Conservation (phyloP, 2,797 vertebrate species). For the Pteropus rufus region DNA sequence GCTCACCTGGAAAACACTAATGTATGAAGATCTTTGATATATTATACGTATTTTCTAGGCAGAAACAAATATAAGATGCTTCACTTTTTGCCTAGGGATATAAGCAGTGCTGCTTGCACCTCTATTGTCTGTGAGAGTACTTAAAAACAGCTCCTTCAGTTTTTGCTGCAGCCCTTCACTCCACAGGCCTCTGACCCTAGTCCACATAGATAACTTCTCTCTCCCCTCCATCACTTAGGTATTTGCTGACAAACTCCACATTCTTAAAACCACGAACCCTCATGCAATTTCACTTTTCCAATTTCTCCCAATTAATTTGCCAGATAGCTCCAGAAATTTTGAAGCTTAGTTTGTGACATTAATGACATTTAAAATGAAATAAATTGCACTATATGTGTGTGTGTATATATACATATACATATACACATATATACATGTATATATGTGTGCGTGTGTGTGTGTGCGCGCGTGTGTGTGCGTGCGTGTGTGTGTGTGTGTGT, state of each 20-base stretch:
- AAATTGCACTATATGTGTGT: not conserved
- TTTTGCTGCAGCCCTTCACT: not conserved
- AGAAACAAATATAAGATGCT: not conserved
- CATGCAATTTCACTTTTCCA: not conserved
- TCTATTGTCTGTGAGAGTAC: not conserved
- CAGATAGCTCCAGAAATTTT: not conserved
- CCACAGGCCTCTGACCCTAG: too few species aligned
- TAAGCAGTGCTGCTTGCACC: not conserved
- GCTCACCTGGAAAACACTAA: not conserved
- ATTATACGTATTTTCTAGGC: not conserved
- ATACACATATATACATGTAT: too few species aligned
- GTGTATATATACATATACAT: too few species aligned
- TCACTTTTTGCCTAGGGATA: not conserved
- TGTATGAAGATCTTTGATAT: not conserved
- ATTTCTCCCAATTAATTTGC: not conserved
- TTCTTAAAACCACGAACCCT: not conserved
- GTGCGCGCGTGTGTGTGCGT: too few species aligned
- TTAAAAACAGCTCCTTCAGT: not conserved
- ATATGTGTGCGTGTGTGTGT: too few species aligned
- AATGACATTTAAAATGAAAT: not conserved
- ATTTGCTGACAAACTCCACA: not conserved
- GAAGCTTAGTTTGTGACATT: not conserved
- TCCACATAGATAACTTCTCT: not conserved
- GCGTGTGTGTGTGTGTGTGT: too few species aligned
- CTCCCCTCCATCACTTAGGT: not conserved